A percentile compares a stretch with the other conserved stretches of the same genome.
Evolutionary conservation across 2,113 vertebrate species (phyloP).

Genomic region (Crotalus horridus): DNA sequence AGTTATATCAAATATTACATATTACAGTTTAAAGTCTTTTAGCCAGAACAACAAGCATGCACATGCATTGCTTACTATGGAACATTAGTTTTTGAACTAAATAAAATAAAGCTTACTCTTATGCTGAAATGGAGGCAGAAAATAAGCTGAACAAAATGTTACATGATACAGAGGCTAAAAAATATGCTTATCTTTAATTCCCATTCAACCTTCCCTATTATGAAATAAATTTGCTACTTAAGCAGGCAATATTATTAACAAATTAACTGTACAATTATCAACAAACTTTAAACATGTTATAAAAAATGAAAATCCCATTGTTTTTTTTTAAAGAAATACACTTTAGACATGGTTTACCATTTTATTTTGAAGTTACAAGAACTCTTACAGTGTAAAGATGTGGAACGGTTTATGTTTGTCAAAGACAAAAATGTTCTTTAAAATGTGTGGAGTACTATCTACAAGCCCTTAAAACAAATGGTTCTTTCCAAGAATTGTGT

Average conservation of each 20-base stretch:
- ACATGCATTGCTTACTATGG: slow-evolving; percentile 62
- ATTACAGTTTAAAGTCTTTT: slow-evolving; percentile 37
- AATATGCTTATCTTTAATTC: not conserved
- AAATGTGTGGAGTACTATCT: not conserved
- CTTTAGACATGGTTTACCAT: not conserved
- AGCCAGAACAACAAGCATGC: slow-evolving; percentile 62
- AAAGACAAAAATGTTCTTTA: not conserved
- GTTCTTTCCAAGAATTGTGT: not conserved
- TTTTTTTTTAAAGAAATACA: not conserved
- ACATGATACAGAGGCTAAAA: slow-evolving; percentile 24
- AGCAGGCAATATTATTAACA: not conserved
- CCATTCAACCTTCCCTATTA: not conserved
- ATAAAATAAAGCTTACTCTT: slow-evolving; percentile 28
- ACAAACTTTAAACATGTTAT: not conserved
- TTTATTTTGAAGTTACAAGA: not conserved
- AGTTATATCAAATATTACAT: slow-evolving; percentile 48
- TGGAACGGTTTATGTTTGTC: not conserved
- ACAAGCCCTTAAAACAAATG: not conserved
- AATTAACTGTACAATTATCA: not conserved
- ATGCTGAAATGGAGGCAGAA: slow-evolving; percentile 20
- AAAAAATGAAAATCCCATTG: not conserved
- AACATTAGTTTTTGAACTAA: slow-evolving; percentile 42
- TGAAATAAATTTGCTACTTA: not conserved
- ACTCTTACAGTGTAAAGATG: not conserved
- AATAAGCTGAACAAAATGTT: slow-evolving; percentile 29